Base-by-base conservation (phyloP, 2,888 invertebrate genomes). In the Platerodrilus igneus region DNA sequence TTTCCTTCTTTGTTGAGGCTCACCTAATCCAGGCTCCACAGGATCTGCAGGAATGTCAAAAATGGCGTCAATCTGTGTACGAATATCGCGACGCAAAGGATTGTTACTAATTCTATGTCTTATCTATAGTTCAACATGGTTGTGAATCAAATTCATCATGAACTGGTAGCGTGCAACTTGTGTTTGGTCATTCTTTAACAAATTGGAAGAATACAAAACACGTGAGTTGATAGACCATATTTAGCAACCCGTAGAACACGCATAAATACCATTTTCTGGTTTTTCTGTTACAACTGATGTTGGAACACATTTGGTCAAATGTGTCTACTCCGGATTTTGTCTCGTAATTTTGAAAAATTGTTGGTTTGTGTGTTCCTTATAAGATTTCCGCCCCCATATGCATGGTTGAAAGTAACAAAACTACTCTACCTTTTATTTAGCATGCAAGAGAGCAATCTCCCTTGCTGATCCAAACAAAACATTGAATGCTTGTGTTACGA, bases 361-460 rank as follows among this genome's bases (percentile, higher is more conserved):
- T 11, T 17, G 43, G 43, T 17, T 43, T 43, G 1, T 11, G 14
- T 3, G 15, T 33, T 3, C 11, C 22, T 10, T 25, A 9, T 5
- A 9, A 8, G 10, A 38, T 15, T n/a, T 9, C 20, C 8, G 38
- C 23, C 7, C 11, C 19, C 17, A 25, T 30, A 23, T 38, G 23
- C 17, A 25, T 17, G 2, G 19, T 38, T 8, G 41, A 42, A 9
- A 38, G 28, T 8, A 46, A 18, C 3, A 46, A 15, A 21, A 44
- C 44, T 3, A 37, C n/a, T 33, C 38, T 47, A 10, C 44, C n/a
- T 47, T 18, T 37, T 37, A 27, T 42, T 39, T 29, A 37, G 30
- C 16, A 21, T 34, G 18, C 31, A 42, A 9, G 32, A 37, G 3
- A 43, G 15, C 11, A 42, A 25, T 5, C 37, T 45, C n/a, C 33